A percentile compares a stretch with the other conserved stretches of the same genome.
Evolutionary conservation across 2,888 invertebrate genomes (phyloP).

Genomic region (Perithous albicinctus): DNA sequence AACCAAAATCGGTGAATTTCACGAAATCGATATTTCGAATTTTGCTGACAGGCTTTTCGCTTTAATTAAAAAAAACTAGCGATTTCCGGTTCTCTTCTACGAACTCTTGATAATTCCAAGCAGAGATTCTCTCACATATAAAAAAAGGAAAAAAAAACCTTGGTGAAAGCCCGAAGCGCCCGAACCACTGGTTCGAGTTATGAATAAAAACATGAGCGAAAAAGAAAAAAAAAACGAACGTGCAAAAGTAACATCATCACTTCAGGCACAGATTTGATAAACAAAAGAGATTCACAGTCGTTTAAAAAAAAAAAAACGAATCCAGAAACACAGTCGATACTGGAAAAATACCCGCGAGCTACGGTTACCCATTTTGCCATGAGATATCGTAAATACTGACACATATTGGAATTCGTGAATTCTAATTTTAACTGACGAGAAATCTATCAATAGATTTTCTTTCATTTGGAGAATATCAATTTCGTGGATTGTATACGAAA

Average conservation of each 20-base stretch:
- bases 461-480: slow-evolving; percentile 4
- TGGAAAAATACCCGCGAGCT: not conserved
- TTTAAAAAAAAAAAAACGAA: not conserved
- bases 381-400: not conserved
- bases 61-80: too few species aligned
- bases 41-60: too few species aligned
- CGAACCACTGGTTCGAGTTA: too few species aligned
- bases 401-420: not conserved
- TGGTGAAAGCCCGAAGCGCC: too few species aligned
- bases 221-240: not conserved
- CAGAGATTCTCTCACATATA: too few species aligned
- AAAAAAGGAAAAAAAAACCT: too few species aligned
- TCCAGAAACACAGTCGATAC: not conserved
- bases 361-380: not conserved
- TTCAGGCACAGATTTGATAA: not conserved
- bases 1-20: too few species aligned
- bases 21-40: too few species aligned
- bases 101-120: too few species aligned
- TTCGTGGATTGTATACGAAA: not conserved
- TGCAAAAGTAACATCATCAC: not conserved
- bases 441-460: not conserved
- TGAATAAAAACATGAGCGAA: not conserved
- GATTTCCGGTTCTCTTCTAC: too few species aligned
- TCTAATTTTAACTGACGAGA: not conserved
- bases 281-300: not conserved